Conservation (phyloP, 2,888 invertebrate genomes). For the Sminthurinus aureus region DNA sequence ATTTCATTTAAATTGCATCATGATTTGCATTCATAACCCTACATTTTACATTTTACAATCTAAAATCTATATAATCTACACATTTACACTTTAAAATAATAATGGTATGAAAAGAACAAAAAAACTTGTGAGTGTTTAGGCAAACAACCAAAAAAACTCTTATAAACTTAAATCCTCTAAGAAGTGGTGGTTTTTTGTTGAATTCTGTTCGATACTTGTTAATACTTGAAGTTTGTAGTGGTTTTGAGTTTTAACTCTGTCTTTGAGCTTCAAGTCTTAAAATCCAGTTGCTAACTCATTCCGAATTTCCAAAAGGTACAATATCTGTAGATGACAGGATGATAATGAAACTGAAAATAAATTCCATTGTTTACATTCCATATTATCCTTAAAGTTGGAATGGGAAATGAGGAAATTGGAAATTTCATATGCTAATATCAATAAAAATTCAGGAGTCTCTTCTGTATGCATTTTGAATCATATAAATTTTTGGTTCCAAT, state of each 20-base stretch:
- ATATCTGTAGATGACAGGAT: not conserved
- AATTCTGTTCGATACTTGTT: not conserved
- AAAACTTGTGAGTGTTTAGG: not conserved
- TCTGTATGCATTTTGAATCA: no score
- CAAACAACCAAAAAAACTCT: not conserved
- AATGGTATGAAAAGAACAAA: not conserved
- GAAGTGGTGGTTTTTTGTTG: not conserved
- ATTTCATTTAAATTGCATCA: not conserved
- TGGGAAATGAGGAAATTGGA: no score
- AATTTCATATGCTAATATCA: no score
- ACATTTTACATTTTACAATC: not conserved
- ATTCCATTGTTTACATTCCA: conserved; percentile 11
- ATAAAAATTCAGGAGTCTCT: no score
- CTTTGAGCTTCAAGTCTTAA: not conserved
- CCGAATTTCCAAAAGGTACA: not conserved
- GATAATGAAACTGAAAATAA: conserved; percentile 23
- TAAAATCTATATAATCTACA: not conserved
- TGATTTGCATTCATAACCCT: conserved; percentile 10
- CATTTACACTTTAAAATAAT: conserved; percentile 1
- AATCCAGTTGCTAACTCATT: not conserved
- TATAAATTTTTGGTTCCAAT: no score
- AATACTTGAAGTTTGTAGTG: not conserved
- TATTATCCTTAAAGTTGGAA: not conserved
- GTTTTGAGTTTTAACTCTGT: not conserved
- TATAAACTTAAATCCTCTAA: not conserved